phyloP scores from a whole-genome alignment of 2,113 vertebrate species.

The Erythrocebus patas region DNA sequence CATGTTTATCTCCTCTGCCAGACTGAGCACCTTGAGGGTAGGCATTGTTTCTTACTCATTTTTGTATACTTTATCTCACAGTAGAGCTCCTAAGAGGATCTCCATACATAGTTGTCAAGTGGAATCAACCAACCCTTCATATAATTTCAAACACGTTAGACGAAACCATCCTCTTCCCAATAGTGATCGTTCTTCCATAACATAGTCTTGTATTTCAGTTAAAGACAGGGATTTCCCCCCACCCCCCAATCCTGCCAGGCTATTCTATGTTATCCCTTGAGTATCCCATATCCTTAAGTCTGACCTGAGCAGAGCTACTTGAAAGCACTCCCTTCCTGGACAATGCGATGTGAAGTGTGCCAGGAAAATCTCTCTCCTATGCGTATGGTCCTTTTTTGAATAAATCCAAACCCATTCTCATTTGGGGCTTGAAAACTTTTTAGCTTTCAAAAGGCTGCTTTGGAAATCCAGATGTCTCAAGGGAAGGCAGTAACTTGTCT shows the following conservation, averaged over 20 bases:
- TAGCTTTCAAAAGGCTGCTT: not conserved
- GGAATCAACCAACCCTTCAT: not conserved
- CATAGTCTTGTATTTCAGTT: not conserved
- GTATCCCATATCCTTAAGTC: not conserved
- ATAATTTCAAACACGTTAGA: constrained; percentile 6
- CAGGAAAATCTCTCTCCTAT: not conserved
- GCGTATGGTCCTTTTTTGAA: not conserved
- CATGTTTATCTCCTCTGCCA: not conserved
- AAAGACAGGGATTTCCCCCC: not conserved
- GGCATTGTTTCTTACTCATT: not conserved
- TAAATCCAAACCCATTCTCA: not conserved
- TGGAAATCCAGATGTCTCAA: not conserved
- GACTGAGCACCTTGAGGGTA: not conserved
- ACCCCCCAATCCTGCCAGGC: not conserved
- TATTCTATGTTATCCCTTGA: not conserved
- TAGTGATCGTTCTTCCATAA: not conserved
- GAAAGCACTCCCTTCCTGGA: not conserved
- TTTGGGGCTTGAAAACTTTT: not conserved
- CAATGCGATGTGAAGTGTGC: not conserved
- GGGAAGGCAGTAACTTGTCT: not conserved
- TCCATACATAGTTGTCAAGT: not conserved
- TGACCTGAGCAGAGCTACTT: not conserved
- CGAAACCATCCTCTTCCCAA: not conserved
- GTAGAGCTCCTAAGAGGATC: not conserved
- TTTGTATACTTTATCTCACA: not conserved